Evolutionary conservation across 2,113 vertebrate genomes (phyloP), one percentile per base, ranked within the genome.

Genomic region (Micronycteris hirsuta): DNA sequence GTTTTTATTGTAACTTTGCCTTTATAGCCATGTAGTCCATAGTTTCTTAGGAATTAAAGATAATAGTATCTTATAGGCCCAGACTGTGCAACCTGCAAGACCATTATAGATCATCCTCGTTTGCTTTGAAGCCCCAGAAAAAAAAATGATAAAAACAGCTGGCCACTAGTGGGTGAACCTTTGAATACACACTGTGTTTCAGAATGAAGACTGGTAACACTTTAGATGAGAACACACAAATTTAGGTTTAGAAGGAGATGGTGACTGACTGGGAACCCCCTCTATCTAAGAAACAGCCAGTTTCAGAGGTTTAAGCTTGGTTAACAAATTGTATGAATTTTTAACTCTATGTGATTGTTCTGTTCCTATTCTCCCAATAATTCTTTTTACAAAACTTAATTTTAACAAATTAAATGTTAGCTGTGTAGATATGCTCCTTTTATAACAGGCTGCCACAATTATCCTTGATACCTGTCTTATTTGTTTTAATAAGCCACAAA

Each of bases 401-500:
- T 9, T 91, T 38, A 26, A 70, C 80, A 84, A 91, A 63, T 93
- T 93, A 95, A 96, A 96, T 31, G 95, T 90, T 87, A 78, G 89
- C 3, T 20, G 19, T 49, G 26, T 90, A 91, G 94, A 80, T 36
- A 68, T 84, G 52, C 52, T 76, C 9, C 74, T 95, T 45, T 41
- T 84, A 91, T 97, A 78, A 7, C 98, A 98, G 41, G 84, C 80
- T 80, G 77, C 56, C 89, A 91, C 73, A 93, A 97, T 91, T 86
- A 92, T 96, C 96, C 97, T 94, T 96, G 94, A 98, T 97, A 96
- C 20, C 82, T 76, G 56, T 77, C 63, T 81, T 65, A 92, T 92
- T 97, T 97, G 33, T 71, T 97, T 97, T 81, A 95, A 49, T 82
- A 91, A 90, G 33, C 17, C 67, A 47, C 54, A 96, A 77, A 96